Evolutionary conservation across 2,113 vertebrate genomes (phyloP), one percentile per base, ranked within the genome.

Genomic region (Pongo abelii): DNA sequence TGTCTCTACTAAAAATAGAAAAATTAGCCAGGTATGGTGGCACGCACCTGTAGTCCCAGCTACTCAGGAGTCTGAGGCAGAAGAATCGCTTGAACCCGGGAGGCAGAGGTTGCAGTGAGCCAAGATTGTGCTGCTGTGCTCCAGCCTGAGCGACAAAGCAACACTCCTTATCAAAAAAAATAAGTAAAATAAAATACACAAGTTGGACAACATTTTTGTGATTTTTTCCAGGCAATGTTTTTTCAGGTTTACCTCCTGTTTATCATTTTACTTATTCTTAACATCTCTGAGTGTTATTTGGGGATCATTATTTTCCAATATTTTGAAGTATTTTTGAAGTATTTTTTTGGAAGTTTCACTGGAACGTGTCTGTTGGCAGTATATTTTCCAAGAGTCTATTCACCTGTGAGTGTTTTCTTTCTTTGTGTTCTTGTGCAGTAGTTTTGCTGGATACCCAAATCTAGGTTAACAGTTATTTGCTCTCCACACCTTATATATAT

Each of bases 261-360:
- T 67, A 25, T 87, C 6, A 43, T 74, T 93, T 86, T 91, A 9
- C 30, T 89, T 48, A 20, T 93, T 64, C 38, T 93, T 46, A 32
- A 87, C 0, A 81, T 78, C 48, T 78, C 50, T 80, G 6, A 79
- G 9, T 72, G n/a, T 69, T 91, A 30, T 25, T 86, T 93, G 43
- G 23, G 30, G 18, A 61, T 83, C n/a, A 40, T 95, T 18, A 52
- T 78, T 93, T 91, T 88, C 52, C 48, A 91, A 5, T 69, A 50
- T 74, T 89, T 84, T 83, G 50, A 94, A 92, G 32, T 94, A 57
- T 86, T 83, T 93, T 92, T 96, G 46, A 59, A 92, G 46, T 67
- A 25, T 22, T 84, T 91, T 50, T 89, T 81, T 67, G 59, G 22
- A 64, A 92, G 4, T 89, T 81, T 38, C 48, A 30, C 95, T 92